Base-by-base conservation (phyloP, 1,140 invertebrate genomes). In the Apis dorsata region DNA sequence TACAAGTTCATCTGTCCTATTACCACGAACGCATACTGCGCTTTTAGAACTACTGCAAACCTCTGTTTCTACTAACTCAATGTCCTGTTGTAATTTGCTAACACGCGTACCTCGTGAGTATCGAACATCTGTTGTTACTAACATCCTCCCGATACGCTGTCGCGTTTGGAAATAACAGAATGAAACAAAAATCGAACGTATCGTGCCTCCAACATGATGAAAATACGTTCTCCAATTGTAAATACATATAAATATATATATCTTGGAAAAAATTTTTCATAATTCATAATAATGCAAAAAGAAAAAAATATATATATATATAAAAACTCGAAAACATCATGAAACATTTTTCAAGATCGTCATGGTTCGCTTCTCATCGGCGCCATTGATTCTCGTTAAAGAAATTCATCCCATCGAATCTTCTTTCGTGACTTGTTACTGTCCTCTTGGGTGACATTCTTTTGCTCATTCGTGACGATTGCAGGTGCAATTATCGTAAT, bases 401-500 rank as follows among this genome's bases (percentile, higher is more conserved):
- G 34, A 75, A 62, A 62, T 71, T 75, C 70, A 88, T 81, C 63
- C 60, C 84, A 65, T 57, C 60, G 81, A 79, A 80, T 83, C 55
- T 60, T 44, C 34, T 44, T 44, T 57, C 74, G 34, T 51, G 24
- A 51, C 51, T 72, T 55, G 77, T 78, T 34, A 73, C 79, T 83
- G 65, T 79, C 78, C 83, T 62, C 60, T 71, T 79, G 60, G 74
- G 84, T 85, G 76, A 86, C 84, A 86, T 44, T 44, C 85, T 88
- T 88, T 79, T 89, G 89, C 89, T 88, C 87, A 91, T 44, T 44
- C 89, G 88, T 91, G 87, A 90, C 90, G 84, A 89, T 91, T 91
- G 81, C 91, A 93, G 93, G 92, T 93, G 93, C 90, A 92, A 93
- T 90, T 90, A 90, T 86, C 92, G 87, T 89, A 88, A 89, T 76